These are phyloP conservation scores for Florisuga fusca DNA, from an alignment of 2,797 vertebrate species.

Conservation along the genomic window DNA sequence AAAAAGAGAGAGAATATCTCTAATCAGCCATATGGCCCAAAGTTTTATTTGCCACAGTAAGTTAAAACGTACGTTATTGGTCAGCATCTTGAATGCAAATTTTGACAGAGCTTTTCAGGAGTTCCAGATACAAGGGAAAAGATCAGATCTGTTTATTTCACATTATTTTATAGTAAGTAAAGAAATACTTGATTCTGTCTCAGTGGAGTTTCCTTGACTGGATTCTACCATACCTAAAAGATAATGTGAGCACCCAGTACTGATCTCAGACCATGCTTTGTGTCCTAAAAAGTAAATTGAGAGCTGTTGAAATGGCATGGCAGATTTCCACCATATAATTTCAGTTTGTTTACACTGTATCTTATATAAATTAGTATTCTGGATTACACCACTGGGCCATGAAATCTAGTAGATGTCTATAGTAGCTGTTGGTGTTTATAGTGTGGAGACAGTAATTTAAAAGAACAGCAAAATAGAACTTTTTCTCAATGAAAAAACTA, in stretches of 20 bases:
- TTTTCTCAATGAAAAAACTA: neutral
- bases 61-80: conserved; percentile 71
- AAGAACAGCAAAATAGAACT: too few relatives aligned
- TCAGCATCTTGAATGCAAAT: conserved; percentile 77
- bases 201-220: neutral
- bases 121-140: neutral
- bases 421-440: neutral
- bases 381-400: neutral
- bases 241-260: neutral
- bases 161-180: neutral
- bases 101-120: conserved; percentile 52
- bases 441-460: neutral
- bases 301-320: neutral
- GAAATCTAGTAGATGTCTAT: neutral
- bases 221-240: neutral
- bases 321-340: neutral
- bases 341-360: neutral
- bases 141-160: conserved; percentile 16
- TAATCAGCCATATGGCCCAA: conserved; percentile 94
- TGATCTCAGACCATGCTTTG: neutral
- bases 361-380: neutral
- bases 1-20: conserved; percentile 86
- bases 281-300: neutral
- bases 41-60: conserved; percentile 80
- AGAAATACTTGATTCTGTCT: neutral